These are phyloP conservation scores for Crocuta crocuta DNA, from an alignment of 2,113 vertebrate genomes.

Conservation along the genomic window DNA sequence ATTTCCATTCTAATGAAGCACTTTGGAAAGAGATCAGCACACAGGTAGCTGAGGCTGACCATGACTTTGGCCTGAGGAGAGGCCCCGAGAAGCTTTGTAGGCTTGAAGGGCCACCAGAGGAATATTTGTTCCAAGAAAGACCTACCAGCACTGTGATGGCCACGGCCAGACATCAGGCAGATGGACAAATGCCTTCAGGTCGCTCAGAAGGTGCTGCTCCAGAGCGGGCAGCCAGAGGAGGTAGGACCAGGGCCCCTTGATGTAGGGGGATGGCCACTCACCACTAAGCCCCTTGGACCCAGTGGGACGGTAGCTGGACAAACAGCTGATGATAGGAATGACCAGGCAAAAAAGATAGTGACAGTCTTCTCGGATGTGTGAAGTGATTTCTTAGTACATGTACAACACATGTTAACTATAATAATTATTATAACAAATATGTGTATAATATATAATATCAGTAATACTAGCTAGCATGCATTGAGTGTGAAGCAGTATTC, in stretches of 20 bases:
- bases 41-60: neutral
- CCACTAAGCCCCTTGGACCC: neutral
- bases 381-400: neutral
- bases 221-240: neutral
- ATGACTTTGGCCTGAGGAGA: neutral
- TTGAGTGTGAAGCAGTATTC: neutral
- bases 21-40: neutral
- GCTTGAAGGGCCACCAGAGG: neutral
- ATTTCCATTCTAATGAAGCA: neutral
- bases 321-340: neutral
- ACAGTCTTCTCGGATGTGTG: neutral
- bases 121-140: neutral
- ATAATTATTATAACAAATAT: conserved; percentile 9
- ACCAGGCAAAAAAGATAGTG: neutral
- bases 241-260: neutral
- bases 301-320: neutral
- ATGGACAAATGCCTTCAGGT: neutral
- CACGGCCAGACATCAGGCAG: neutral
- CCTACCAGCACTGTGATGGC: neutral
- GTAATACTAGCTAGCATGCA: neutral
- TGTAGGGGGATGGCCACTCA: neutral
- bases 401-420: neutral
- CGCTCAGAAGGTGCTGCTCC: neutral
- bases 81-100: neutral
- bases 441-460: neutral